These are phyloP conservation scores for Bos javanicus DNA, from an alignment of 2,113 vertebrate species.

Conservation along the genomic window DNA sequence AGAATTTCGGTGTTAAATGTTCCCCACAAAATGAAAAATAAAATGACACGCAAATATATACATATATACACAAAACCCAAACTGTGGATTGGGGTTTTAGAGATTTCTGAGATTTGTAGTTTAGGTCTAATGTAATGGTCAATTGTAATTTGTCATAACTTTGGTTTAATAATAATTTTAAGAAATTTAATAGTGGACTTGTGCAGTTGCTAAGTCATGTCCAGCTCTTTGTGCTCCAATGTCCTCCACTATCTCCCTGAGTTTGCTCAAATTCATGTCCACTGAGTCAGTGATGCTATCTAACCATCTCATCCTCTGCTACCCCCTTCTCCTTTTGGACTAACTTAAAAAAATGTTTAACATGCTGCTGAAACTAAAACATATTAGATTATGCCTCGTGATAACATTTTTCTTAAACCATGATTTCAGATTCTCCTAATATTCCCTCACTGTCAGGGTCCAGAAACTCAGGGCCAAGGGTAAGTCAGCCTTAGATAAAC, in stretches of 20 bases:
- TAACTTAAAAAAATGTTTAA: slow-evolving; percentile 19
- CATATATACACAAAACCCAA: not conserved
- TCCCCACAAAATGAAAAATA: slow-evolving; percentile 12
- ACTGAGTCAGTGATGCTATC: not conserved
- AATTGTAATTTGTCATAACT: not conserved
- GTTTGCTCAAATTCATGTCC: not conserved
- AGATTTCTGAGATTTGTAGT: not conserved
- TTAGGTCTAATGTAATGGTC: not conserved
- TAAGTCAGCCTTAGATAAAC: slow-evolving; percentile 75
- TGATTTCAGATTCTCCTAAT: slow-evolving; percentile 53
- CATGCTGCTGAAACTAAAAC: not conserved
- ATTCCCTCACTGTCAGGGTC: slow-evolving; percentile 45
- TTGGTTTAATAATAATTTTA: not conserved
- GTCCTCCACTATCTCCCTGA: not conserved
- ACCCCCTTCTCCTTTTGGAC: not conserved
- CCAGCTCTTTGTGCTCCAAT: not conserved
- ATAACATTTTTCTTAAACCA: slow-evolving; percentile 49
- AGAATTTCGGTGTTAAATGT: not conserved
- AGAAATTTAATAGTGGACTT: not conserved
- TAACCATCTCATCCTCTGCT: not conserved
- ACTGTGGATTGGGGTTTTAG: not conserved
- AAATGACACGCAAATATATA: not conserved
- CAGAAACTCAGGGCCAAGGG: slow-evolving; percentile 64
- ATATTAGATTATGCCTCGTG: slow-evolving; percentile 17
- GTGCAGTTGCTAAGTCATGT: not conserved